Base-by-base conservation (phyloP, 2,888 invertebrate genomes). In the Cosmia trapezina region DNA sequence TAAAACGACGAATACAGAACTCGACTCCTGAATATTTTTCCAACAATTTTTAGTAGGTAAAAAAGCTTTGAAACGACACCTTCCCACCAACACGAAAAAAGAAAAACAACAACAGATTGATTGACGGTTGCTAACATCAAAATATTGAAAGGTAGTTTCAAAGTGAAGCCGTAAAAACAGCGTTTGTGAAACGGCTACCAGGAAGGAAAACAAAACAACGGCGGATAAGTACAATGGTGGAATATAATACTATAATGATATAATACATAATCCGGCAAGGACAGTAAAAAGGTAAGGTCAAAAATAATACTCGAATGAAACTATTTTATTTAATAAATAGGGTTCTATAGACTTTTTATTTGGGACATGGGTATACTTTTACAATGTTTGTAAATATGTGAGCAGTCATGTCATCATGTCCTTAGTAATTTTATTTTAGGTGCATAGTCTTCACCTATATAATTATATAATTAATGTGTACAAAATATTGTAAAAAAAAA, bases 121-220 rank as follows among this genome's bases (percentile, higher is more conserved):
- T 65, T 4, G 2, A 33, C 4, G 73, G 56, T 37, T 28, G 19
- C 45, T 17, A 33, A 19, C 54, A 81, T 60, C 63, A 73, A 80
- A 17, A 66, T 0, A 77, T 80, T 66, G 37, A 54, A 74, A 45
- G 57, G 43, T 49, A 37, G 9, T 67, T 64, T 28, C 54, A 41
- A 64, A 73, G 37, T 53, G n/a, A 68, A 62, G n/a, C 54, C 61
- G 17, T 59, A 59, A 54, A 73, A 49, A 33, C 59, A 2, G 37
- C 45, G 41, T 49, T 83, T 61, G n/a, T 41, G 51, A 62, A 45
- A 54, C 6, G 17, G 17, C 12, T 47, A 9, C 53, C n/a, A 19
- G 8, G 49, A 70, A 65, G 61, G 22, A 70, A 28, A 28, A 28
- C 28, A 28, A 28, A 28, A 28, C 28, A 28, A 28, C 28, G 28